Base-by-base conservation (phyloP, 1,140 invertebrate species). In the Calliphora vicina region DNA sequence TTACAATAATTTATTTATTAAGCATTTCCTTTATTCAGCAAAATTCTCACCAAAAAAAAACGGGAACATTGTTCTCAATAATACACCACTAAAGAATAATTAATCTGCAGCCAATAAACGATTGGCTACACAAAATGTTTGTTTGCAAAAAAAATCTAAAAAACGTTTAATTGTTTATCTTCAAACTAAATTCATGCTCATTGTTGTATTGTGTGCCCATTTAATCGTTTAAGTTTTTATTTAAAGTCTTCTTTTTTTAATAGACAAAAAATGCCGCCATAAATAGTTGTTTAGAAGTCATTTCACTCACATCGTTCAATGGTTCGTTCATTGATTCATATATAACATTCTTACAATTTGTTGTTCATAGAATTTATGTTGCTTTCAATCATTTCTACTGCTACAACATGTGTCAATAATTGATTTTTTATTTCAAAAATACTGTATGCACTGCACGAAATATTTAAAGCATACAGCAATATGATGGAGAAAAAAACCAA, bases 391-490 rank as follows among this genome's bases (percentile, higher is more conserved):
- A 74, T 74, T 74, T 35, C 4, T 27, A 35, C 35, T 26, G 13
- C 17, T 17, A 17, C 45, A 50, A 74, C 26, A 74, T 74, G 72
- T 74, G 72, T 74, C 72, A 74, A 74, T 74, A 74, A 74, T 74
- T 74, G 72, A 74, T 74, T 74, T 50, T 50, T 50, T 43, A 6
- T 43, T 43, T 43, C 42, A 43, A 43, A 43, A 8, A 13, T 73
- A 26, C n/a, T n/a, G 4, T 26, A 27, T 72, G 2, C 71, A 35
- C 35, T 35, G 35, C 35, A 35, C 6, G 35, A 35, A 35, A 35
- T 35, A 2, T 6, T 5, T 10, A 4, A 35, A 4, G 29, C 29
- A 35, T 35, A 35, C 29, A n/a, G n/a, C n/a, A 35, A 35, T 4
- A 35, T 35, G 29, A 4, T 35, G 2, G 29, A 35, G 8, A 35